phyloP scores from a whole-genome alignment of 2,113 vertebrate species.

The Channa maculata region DNA sequence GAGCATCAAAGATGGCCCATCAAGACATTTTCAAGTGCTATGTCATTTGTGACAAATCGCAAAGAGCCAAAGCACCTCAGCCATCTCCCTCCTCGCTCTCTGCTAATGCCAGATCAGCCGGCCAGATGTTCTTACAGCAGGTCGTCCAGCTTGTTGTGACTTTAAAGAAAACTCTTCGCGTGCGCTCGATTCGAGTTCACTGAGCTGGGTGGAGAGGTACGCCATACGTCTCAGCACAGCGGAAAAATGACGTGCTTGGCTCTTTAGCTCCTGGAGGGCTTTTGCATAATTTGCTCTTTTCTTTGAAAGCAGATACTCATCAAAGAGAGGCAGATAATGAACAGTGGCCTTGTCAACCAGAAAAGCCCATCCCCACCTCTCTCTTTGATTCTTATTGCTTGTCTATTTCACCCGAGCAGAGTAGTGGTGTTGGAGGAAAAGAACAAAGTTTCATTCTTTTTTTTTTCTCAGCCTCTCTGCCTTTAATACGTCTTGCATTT shows the following conservation, averaged over 20 bases:
- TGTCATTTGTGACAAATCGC: conserved; percentile 39
- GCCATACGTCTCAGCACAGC: conserved; percentile 1
- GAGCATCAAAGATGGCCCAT: conserved; percentile 55
- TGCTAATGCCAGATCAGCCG: background rate
- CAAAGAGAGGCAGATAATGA: conserved; percentile 57
- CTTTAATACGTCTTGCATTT: background rate
- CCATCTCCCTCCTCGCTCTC: background rate
- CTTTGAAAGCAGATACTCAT: conserved; percentile 50
- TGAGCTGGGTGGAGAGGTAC: too few relatives aligned
- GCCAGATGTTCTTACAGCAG: conserved; percentile 25
- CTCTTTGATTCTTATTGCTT: conserved; percentile 36
- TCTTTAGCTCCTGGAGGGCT: conserved; percentile 10
- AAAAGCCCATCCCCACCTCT: conserved; percentile 1
- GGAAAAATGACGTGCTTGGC: conserved; percentile 9
- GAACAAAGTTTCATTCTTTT: conserved; percentile 20
- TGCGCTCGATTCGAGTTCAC: background rate
- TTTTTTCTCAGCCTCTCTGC: background rate
- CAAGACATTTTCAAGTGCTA: conserved; percentile 27
- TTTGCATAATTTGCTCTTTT: conserved; percentile 47
- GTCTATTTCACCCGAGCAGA: conserved; percentile 28
- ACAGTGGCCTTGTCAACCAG: conserved; percentile 44
- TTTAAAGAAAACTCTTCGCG: conserved; percentile 16
- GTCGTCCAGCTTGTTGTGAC: conserved; percentile 9
- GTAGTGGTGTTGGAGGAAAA: conserved; percentile 2
- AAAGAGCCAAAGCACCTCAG: conserved; percentile 29